phyloP scores from a whole-genome alignment of 2,113 vertebrate species.

The Percina caprodes region DNA sequence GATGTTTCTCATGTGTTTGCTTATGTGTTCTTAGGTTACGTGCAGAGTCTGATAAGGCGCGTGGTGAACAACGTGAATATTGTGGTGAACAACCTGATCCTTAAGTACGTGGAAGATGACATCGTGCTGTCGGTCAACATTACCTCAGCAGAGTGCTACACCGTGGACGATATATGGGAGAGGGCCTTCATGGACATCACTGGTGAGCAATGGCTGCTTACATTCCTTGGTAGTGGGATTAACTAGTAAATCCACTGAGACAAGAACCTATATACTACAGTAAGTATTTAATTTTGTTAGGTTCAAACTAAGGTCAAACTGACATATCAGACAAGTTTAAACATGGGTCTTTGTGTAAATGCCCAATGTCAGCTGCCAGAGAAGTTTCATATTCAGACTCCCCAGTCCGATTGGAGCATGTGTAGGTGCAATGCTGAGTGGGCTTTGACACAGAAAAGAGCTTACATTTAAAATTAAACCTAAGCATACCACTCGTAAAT shows the following conservation, averaged over 20 bases:
- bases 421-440: background rate
- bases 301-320: conserved; percentile 55
- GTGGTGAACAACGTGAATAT: conserved; percentile 98
- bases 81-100: conserved; percentile 97
- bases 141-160: conserved; percentile 97
- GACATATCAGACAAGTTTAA: conserved; percentile 24
- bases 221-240: conserved; percentile 47
- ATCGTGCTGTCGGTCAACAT: conserved; percentile 99
- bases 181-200: conserved; percentile 97
- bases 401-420: background rate
- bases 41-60: conserved; percentile 96
- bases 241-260: conserved; percentile 47
- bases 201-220: conserved; percentile 81
- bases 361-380: conserved; percentile 7
- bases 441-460: background rate
- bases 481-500: conserved; percentile 2
- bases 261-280: conserved; percentile 43
- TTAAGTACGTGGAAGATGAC: conserved; percentile 99
- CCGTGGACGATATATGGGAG: conserved; percentile 97
- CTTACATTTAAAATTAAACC: conserved; percentile 9
- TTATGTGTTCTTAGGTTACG: conserved; percentile 87
- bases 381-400: conserved; percentile 7
- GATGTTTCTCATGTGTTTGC: conserved; percentile 13
- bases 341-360: conserved; percentile 22
- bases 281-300: conserved; percentile 39